These are phyloP conservation scores for Drosophila neotestacea DNA, from an alignment of 2,888 invertebrate species.

Conservation along the genomic window DNA sequence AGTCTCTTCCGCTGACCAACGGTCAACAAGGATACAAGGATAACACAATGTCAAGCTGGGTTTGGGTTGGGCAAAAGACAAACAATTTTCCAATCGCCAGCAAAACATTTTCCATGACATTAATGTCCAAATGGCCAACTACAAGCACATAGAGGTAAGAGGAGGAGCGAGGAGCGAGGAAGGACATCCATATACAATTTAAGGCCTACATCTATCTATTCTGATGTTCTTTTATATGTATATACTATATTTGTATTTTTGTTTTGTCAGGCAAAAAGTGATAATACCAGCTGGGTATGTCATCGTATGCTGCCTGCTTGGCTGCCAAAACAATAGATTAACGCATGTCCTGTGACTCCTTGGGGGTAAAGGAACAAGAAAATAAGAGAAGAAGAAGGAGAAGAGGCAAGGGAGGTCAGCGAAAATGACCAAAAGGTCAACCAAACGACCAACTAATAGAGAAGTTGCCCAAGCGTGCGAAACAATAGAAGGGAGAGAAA, in stretches of 20 bases:
- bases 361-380: not conserved
- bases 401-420: slow-evolving; percentile 38
- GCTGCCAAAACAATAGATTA: slow-evolving; percentile 75
- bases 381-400: not conserved
- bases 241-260: slow-evolving; percentile 29
- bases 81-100: slow-evolving; percentile 77
- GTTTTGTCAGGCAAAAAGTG: slow-evolving; percentile 60
- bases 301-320: slow-evolving; percentile 43
- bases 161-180: not conserved
- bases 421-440: slow-evolving; percentile 54
- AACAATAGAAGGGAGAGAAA: slow-evolving; percentile 3
- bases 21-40: slow-evolving; percentile 64
- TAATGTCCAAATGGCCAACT: slow-evolving; percentile 62
- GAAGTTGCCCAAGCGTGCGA: slow-evolving; percentile 43
- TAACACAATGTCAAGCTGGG: slow-evolving; percentile 61
- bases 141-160: slow-evolving; percentile 4
- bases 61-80: slow-evolving; percentile 47
- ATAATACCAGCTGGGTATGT: slow-evolving; percentile 40
- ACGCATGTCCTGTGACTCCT: slow-evolving; percentile 43
- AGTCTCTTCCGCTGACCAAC: slow-evolving; percentile 9
- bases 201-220: slow-evolving; percentile 23
- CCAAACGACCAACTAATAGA: slow-evolving; percentile 44
- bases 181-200: slow-evolving; percentile 32
- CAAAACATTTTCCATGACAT: slow-evolving; percentile 74
- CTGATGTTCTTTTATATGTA: slow-evolving; percentile 8